Conservation (phyloP, 2,888 invertebrate species). For the Meloe dianella region DNA sequence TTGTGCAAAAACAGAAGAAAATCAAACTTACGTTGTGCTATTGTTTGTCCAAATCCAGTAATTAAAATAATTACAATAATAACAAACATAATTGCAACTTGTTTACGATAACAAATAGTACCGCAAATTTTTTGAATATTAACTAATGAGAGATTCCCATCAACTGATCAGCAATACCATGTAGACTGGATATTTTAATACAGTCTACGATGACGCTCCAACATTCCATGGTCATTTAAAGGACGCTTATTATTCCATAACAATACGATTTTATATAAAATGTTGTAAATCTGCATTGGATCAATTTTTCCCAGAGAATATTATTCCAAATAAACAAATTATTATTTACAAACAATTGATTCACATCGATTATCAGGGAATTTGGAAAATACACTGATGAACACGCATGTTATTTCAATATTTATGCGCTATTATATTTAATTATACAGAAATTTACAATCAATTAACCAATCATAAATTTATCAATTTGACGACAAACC, state of each 20-base stretch:
- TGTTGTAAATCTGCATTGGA: neutral
- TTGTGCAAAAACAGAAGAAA: neutral
- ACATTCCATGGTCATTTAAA: constrained; percentile 26
- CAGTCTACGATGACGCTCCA: constrained; percentile 29
- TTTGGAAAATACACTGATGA: neutral
- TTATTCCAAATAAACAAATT: neutral
- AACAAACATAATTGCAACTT: neutral
- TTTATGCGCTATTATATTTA: neutral
- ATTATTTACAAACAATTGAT: too few species aligned
- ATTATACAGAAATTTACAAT: neutral
- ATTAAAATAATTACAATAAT: neutral
- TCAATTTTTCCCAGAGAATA: neutral
- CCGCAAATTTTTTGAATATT: constrained; percentile 10
- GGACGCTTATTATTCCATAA: constrained; percentile 6
- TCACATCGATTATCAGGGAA: neutral
- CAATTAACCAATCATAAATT: neutral
- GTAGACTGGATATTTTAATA: constrained; percentile 29
- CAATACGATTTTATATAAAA: neutral
- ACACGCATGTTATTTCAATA: neutral
- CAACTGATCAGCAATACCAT: constrained; percentile 22
- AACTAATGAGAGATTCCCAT: constrained; percentile 20
- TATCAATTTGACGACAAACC: too few species aligned
- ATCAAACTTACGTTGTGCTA: constrained; percentile 12
- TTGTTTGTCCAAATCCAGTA: neutral
- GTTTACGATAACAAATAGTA: neutral